These are phyloP conservation scores for Sorex araneus DNA, from an alignment of 2,113 vertebrate species.

Conservation along the genomic window DNA sequence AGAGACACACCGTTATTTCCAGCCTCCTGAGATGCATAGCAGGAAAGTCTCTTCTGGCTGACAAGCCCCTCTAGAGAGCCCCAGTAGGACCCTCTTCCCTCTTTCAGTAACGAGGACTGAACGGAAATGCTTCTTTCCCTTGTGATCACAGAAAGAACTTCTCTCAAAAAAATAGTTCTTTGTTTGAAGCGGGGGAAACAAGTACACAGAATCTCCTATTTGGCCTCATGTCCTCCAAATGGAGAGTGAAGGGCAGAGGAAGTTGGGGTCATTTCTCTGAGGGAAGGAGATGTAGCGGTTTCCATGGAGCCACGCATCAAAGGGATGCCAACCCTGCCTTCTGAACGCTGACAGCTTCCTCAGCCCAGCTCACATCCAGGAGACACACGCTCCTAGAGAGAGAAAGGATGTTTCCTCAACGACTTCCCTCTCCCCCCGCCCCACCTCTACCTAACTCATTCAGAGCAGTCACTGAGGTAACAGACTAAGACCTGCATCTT, in stretches of 20 bases:
- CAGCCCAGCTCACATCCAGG: not conserved
- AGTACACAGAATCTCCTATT: slow-evolving; percentile 44
- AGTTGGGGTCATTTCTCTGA: not conserved
- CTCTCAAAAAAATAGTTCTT: slow-evolving; percentile 43
- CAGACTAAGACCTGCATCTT: slow-evolving; percentile 63
- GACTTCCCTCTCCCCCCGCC: too few relatives aligned
- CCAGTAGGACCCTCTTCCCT: not conserved
- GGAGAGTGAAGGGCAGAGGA: slow-evolving; percentile 32
- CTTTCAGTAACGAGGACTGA: not conserved
- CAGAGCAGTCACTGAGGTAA: not conserved
- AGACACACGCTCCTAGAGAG: not conserved
- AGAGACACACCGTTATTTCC: not conserved
- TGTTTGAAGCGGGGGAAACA: slow-evolving; percentile 33
- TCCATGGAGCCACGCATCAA: slow-evolving; percentile 20
- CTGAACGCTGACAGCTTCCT: not conserved
- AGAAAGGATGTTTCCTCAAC: slow-evolving; percentile 11
- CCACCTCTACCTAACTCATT: not conserved
- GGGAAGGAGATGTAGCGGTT: slow-evolving; percentile 55
- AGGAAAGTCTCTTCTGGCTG: not conserved
- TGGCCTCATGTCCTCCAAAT: slow-evolving; percentile 2
- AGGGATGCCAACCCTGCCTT: not conserved
- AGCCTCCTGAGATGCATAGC: not conserved
- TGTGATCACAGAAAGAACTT: not conserved
- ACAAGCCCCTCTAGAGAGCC: not conserved
- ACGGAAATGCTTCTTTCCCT: slow-evolving; percentile 37